Evolutionary conservation across 1,140 invertebrate species (phyloP).

Genomic region (Hylaeus volcanicus): DNA sequence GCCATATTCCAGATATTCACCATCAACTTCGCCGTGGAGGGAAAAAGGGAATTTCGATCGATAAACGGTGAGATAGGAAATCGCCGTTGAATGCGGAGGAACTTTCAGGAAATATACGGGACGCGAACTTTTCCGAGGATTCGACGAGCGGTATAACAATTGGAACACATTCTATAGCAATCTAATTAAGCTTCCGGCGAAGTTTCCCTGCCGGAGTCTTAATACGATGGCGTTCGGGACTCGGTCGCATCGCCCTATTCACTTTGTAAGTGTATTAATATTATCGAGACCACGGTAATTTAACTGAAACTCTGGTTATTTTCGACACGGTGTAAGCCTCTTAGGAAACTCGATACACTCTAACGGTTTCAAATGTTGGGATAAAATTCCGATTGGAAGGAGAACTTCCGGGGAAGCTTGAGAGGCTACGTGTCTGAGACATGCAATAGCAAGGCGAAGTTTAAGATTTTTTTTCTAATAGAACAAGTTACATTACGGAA

Average conservation of each 20-base stretch:
- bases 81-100: background rate
- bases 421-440: no score
- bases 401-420: background rate
- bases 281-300: slow-evolving; percentile 30
- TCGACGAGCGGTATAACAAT: slow-evolving; percentile 23
- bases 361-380: background rate
- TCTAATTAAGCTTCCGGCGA: slow-evolving; percentile 31
- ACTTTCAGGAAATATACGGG: slow-evolving; percentile 12
- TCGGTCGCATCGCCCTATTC: slow-evolving; percentile 9
- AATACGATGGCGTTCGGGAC: slow-evolving; percentile 25
- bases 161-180: slow-evolving; percentile 16
- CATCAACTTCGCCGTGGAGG: background rate
- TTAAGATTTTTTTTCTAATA: no score
- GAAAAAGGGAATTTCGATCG: background rate
- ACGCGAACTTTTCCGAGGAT: slow-evolving; percentile 20
- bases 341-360: slow-evolving; percentile 9
- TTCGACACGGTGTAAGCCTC: slow-evolving; percentile 17
- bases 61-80: background rate
- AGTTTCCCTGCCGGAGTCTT: slow-evolving; percentile 21
- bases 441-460: no score
- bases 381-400: background rate
- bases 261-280: slow-evolving; percentile 20
- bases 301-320: slow-evolving; percentile 34
- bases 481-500: no score
- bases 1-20: background rate